phyloP scores from a whole-genome alignment of 2,888 invertebrate genomes.

The Nudaria mundana region DNA sequence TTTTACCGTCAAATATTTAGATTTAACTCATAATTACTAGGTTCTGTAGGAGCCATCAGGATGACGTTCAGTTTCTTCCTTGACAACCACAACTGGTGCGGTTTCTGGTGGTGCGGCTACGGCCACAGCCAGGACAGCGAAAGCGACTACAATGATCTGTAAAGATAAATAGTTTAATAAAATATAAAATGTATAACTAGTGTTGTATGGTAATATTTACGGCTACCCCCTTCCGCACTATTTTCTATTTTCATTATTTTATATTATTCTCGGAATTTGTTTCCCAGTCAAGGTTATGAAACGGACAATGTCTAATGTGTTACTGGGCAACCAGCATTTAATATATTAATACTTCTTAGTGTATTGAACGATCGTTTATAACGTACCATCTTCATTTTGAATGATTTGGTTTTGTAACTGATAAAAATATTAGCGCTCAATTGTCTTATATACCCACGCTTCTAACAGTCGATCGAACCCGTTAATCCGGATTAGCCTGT shows the following conservation, averaged over 20 bases:
- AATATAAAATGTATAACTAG: too few relatives aligned
- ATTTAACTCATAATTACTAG: constrained; percentile 52
- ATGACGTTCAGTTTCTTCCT: constrained; percentile 38
- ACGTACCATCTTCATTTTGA: not conserved
- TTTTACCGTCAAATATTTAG: too few relatives aligned
- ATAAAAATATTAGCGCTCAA: not conserved
- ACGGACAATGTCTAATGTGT: too few relatives aligned
- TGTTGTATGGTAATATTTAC: too few relatives aligned
- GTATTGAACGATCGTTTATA: too few relatives aligned
- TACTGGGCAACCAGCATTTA: too few relatives aligned
- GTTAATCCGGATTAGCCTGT: not conserved
- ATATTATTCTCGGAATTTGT: too few relatives aligned
- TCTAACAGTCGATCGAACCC: not conserved
- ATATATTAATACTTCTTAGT: too few relatives aligned
- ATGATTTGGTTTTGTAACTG: not conserved
- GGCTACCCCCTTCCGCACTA: too few relatives aligned
- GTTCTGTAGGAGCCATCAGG: constrained; percentile 55
- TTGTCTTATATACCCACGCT: not conserved
- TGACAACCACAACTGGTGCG: constrained; percentile 42
- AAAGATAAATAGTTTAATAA: not conserved
- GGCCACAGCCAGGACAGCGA: constrained; percentile 58
- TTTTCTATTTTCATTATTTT: too few relatives aligned
- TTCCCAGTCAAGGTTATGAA: too few relatives aligned
- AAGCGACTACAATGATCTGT: constrained; percentile 40
- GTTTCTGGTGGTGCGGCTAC: constrained; percentile 42